These are phyloP conservation scores for Chlorospingus semifuscus DNA, from an alignment of 2,797 vertebrate genomes.

Conservation along the genomic window DNA sequence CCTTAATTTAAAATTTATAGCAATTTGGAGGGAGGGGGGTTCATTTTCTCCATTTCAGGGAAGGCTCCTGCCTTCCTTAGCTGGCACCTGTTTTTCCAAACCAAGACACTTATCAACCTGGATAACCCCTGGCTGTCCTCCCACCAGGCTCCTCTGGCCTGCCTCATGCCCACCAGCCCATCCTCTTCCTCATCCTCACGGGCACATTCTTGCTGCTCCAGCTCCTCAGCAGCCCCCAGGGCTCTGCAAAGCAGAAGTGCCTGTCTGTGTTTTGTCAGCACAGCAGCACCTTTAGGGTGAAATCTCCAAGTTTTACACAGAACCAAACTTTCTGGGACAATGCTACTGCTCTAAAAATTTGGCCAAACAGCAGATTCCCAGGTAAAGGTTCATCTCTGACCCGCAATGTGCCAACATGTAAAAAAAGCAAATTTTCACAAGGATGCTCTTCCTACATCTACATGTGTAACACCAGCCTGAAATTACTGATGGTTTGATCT, in stretches of 20 bases:
- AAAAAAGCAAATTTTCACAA: not conserved
- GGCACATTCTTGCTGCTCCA: not conserved
- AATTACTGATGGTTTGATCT: not conserved
- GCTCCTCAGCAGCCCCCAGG: accelerated
- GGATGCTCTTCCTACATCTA: not conserved
- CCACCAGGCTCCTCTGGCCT: accelerated
- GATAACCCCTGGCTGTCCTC: not conserved
- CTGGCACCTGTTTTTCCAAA: no score
- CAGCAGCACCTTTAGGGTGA: not conserved
- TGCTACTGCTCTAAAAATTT: not conserved
- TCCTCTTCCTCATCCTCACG: not conserved
- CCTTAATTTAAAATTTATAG: no score
- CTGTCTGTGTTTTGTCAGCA: not conserved
- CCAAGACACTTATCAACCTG: not conserved
- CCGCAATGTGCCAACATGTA: not conserved
- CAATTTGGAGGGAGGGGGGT: no score
- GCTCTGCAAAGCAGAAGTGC: not conserved
- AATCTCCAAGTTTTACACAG: not conserved
- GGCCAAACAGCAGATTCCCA: not conserved
- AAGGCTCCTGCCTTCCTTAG: no score
- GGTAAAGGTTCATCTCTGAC: not conserved
- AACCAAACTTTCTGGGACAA: not conserved
- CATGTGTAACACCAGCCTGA: not conserved
- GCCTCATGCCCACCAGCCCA: not conserved
- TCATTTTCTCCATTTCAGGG: no score